phyloP scores from a whole-genome alignment of 2,888 invertebrate species.

The Chalcosyrphus nemorum region DNA sequence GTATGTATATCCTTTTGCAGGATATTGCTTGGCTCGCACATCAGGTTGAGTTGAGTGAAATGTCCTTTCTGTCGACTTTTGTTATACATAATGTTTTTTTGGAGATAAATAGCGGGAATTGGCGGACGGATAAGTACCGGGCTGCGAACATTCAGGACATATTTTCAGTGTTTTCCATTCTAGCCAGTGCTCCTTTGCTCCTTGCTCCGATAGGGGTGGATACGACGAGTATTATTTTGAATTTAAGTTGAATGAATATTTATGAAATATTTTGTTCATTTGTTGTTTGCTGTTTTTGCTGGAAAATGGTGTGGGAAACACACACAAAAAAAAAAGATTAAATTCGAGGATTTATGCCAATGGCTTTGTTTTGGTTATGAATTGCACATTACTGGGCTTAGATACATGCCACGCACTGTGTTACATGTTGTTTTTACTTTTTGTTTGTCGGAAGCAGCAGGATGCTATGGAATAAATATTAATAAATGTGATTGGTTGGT shows the following conservation, averaged over 20 bases:
- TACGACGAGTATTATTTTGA: constrained; percentile 38
- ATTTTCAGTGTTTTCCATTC: constrained; percentile 9
- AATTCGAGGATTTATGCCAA: not conserved
- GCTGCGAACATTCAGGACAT: constrained; percentile 3
- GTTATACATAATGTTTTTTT: constrained; percentile 44
- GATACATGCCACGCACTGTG: not conserved
- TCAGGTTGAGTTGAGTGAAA: not conserved
- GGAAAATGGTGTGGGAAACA: not conserved
- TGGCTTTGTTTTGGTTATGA: constrained; percentile 31
- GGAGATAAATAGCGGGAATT: constrained; percentile 37
- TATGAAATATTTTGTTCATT: constrained; percentile 35
- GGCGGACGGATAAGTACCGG: not conserved
- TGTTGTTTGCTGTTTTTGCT: not conserved
- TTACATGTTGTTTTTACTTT: not conserved
- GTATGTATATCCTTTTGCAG: not conserved
- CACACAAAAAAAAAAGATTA: constrained; percentile 7
- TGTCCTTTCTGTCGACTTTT: constrained; percentile 44
- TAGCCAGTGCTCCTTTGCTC: not conserved
- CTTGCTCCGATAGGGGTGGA: no score
- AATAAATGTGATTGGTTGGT: constrained; percentile 2
- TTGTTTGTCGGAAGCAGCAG: not conserved
- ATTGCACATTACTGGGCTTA: constrained; percentile 32
- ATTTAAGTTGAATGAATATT: constrained; percentile 50
- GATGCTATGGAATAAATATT: constrained; percentile 19
- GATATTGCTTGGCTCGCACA: constrained; percentile 2